A percentile compares a stretch with the other conserved stretches of the same genome.
phyloP scores from a whole-genome alignment of 2,888 invertebrate species.

The Syrista parreyssii region DNA sequence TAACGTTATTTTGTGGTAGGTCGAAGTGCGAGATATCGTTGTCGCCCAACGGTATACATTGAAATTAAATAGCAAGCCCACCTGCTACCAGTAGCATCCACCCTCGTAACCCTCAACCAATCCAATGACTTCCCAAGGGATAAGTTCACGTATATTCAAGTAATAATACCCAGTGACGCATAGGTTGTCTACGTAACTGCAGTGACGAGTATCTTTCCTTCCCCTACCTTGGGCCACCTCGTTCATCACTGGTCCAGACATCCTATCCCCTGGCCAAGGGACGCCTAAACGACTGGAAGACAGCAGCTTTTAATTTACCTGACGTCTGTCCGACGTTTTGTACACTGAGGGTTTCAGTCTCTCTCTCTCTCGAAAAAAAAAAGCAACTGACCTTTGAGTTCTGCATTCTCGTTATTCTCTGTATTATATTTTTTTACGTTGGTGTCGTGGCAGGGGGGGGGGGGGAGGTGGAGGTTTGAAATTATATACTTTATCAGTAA shows the following conservation, averaged over 20 bases:
- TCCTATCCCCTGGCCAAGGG: background rate
- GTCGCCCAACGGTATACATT: background rate
- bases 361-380: no score
- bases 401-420: no score
- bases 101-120: no score
- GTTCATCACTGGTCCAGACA: background rate
- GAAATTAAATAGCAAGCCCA: no score
- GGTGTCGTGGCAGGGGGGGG: no score
- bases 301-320: background rate
- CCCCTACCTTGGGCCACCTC: background rate
- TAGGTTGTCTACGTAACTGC: conserved; percentile 56
- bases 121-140: conserved; percentile 36
- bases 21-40: background rate
- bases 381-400: no score
- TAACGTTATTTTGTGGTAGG: background rate
- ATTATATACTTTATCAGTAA: no score
- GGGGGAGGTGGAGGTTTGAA: no score
- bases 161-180: conserved; percentile 54
- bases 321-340: no score
- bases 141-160: conserved; percentile 33
- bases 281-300: background rate
- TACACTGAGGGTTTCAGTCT: no score
- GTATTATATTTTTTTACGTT: no score
- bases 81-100: no score
- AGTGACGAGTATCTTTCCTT: conserved; percentile 32